Percentiles rank a stretch among this genome's conserved stretches.
phyloP scores from a whole-genome alignment of 2,888 invertebrate species.

The Himalopsyche anomala region DNA sequence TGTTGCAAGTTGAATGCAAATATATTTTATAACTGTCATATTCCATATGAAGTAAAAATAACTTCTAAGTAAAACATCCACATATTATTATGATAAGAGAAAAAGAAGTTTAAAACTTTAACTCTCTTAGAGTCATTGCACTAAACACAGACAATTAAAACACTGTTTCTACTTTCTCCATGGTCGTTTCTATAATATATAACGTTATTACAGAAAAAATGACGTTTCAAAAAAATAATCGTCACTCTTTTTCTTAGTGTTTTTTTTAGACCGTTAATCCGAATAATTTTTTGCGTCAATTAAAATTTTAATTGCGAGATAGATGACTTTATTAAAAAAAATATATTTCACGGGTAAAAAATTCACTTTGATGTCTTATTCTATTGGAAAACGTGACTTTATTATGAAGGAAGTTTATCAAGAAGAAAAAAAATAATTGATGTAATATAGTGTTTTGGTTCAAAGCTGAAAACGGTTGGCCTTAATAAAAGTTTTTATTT shows the following conservation, averaged over 20 bases:
- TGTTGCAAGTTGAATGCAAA: too few species aligned
- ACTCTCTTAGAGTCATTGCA: too few species aligned
- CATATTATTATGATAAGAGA: too few species aligned
- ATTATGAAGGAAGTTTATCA: background rate
- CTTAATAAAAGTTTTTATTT: slow-evolving; percentile 8
- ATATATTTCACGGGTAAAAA: background rate
- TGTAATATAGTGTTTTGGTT: slow-evolving; percentile 4
- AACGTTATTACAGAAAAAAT: too few species aligned
- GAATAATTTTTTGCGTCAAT: background rate
- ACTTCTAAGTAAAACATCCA: too few species aligned
- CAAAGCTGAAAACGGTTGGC: background rate
- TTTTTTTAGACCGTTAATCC: too few species aligned
- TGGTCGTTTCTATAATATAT: too few species aligned
- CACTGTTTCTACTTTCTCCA: too few species aligned
- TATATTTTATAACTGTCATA: too few species aligned
- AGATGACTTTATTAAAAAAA: background rate
- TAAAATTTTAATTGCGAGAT: slow-evolving; percentile 26
- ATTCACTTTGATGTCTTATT: slow-evolving; percentile 9
- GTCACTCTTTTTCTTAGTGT: background rate
- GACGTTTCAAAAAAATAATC: background rate
- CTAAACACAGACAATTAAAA: too few species aligned
- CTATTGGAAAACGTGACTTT: background rate
- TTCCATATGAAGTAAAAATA: too few species aligned
- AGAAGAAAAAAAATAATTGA: slow-evolving; percentile 14
- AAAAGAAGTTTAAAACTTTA: too few species aligned